Evolutionary conservation across 2,888 invertebrate species (phyloP), one percentile per base, ranked within the genome.

Genomic region (Ceramica pisi): DNA sequence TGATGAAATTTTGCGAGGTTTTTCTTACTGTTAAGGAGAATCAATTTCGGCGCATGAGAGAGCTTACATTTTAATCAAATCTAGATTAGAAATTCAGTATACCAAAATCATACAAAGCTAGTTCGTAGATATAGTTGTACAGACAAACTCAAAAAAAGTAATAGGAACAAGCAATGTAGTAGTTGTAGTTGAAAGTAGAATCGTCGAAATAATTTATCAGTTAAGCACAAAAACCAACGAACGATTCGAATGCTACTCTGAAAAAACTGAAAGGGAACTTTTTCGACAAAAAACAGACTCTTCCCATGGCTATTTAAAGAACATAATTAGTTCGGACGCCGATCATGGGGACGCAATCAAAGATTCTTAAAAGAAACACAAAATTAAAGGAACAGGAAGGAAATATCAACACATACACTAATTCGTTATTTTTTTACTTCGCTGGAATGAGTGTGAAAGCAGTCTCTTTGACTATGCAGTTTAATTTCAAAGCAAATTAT

Each of bases 321-420:
- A 75, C 60, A 71, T 82, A 85, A 86, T 85, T 85, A 83, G 77
- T 78, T 70, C 65, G 72, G 69, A 41, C 68, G 71, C 55, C 72
- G 71, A 81, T 82, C 73, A 77, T 46, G 72, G 62, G 38, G 71
- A 80, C 71, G 65, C 72, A 77, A 83, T 85, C 80, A 86, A 80
- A 75, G 75, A 56, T 51, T 31, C 60, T 67, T 55, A 55, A 76
- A 85, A 86, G 81, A 82, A 38, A 63, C 26, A 48, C 26, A 10
- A 67, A 67, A 61, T 76, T 65, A 57, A 56, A 53, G 70, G 67
- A 75, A 68, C 55, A 67, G 69, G 71, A 74, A 77, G 71, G 57
- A 71, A 63, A 71, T 46, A 61, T 70, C 57, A 63, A 75, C 71
- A 65, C 50, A 46, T 19, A 55, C 31, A 53, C n/a, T 50, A 75